A percentile compares a stretch with the other conserved stretches of the same genome.
phyloP scores from a whole-genome alignment of 2,113 vertebrate species.

The Oncorhynchus kisutch region DNA sequence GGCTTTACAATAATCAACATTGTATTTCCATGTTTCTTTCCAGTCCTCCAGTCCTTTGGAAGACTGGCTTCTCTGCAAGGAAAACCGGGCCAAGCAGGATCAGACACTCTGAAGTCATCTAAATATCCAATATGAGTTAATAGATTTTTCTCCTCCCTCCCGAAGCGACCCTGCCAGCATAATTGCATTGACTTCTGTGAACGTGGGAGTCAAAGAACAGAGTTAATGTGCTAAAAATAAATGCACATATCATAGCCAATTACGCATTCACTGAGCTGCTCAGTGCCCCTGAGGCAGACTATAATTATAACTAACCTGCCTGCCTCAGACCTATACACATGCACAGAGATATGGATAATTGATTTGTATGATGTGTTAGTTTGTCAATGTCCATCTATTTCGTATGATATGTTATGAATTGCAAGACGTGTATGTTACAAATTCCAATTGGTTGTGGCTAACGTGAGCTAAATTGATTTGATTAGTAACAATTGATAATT shows the following conservation, averaged over 20 bases:
- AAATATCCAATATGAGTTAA: not conserved
- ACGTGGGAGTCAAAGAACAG: not conserved
- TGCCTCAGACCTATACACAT: constrained; percentile 63
- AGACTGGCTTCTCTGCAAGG: constrained; percentile 3
- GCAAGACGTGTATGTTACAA: too few relatives aligned
- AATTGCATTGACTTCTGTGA: constrained; percentile 28
- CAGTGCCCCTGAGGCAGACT: not conserved
- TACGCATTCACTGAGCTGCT: not conserved
- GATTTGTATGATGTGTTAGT: too few relatives aligned
- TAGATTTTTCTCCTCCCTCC: constrained; percentile 7
- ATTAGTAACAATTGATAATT: too few relatives aligned
- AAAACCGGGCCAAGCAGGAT: not conserved
- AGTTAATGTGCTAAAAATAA: constrained; percentile 11
- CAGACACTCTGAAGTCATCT: not conserved
- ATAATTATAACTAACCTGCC: not conserved
- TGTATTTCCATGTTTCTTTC: not conserved
- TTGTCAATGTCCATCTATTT: too few relatives aligned
- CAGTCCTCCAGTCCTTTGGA: not conserved
- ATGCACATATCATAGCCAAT: constrained; percentile 7
- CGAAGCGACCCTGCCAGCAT: constrained; percentile 4
- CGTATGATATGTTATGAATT: too few relatives aligned
- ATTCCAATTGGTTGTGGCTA: too few relatives aligned
- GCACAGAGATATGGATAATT: constrained; percentile 10
- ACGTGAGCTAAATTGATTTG: too few relatives aligned
- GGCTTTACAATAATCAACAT: not conserved